Conservation (phyloP, 35 echinoderm and acorn worm genomes). For the Patiria miniata region DNA sequence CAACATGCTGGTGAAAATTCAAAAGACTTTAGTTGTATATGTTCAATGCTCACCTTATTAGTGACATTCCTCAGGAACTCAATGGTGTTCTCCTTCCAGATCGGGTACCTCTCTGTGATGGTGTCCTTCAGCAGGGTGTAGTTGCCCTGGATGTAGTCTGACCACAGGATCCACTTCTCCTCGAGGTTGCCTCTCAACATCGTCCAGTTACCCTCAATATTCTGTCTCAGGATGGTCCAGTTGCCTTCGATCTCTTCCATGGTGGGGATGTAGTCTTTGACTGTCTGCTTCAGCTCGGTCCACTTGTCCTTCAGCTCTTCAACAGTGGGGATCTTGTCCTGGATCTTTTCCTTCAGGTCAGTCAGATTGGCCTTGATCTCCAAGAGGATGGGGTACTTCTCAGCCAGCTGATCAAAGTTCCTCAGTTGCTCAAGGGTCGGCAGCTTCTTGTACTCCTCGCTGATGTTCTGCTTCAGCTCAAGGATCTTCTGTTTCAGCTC, state of each 20-base stretch:
- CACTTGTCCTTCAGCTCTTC: slow-evolving; percentile 30
- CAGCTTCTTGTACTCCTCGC: slow-evolving; percentile 42
- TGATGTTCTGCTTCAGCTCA: slow-evolving; percentile 22
- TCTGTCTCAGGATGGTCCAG: slow-evolving; percentile 22
- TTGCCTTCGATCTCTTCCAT: slow-evolving; percentile 20
- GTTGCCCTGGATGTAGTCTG: slow-evolving; percentile 34
- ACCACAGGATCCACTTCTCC: slow-evolving; percentile 34
- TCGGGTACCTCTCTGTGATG: slow-evolving; percentile 26
- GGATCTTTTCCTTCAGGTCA: slow-evolving; percentile 43
- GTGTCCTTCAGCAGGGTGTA: slow-evolving; percentile 26
- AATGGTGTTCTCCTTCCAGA: slow-evolving; percentile 27
- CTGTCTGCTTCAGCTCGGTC: neutral
- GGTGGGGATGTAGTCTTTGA: neutral
- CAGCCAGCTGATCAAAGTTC: slow-evolving; percentile 20
- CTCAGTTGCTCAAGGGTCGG: slow-evolving; percentile 1
- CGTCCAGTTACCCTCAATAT: neutral
- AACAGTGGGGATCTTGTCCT: slow-evolving; percentile 3
- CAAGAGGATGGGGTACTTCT: slow-evolving; percentile 16
- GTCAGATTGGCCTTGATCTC: slow-evolving; percentile 26
- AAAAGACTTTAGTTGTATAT: too few relatives aligned
- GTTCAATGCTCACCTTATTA: neutral
- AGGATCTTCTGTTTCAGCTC: slow-evolving; percentile 10
- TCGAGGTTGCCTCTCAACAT: slow-evolving; percentile 23
- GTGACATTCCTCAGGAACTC: slow-evolving; percentile 52
- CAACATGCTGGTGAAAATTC: too few relatives aligned